Percentiles rank a stretch among this genome's conserved stretches.
Conservation (phyloP, 1,140 invertebrate species). For the Drosophila punjabiensis region DNA sequence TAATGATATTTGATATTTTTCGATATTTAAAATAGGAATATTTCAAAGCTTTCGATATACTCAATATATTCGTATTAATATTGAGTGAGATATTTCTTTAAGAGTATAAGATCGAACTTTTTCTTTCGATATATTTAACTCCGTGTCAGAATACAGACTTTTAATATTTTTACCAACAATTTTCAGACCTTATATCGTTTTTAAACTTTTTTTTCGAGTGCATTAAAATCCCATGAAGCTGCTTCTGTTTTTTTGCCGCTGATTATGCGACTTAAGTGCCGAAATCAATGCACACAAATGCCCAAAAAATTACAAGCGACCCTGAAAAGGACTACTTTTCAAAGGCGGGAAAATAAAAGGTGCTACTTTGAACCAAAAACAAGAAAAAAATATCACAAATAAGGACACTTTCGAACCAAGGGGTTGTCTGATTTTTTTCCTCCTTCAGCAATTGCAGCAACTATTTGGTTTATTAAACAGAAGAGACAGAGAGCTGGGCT, state of each 20-base stretch:
- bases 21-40: too few relatives aligned
- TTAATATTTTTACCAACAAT: too few relatives aligned
- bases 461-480: slow-evolving; percentile 81
- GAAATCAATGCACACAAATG: slow-evolving; percentile 85
- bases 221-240: slow-evolving; percentile 46
- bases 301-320: slow-evolving; percentile 79
- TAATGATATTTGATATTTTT: too few relatives aligned
- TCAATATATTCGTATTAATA: too few relatives aligned
- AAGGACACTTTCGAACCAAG: not conserved
- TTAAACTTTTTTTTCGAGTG: slow-evolving; percentile 6
- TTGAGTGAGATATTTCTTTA: too few relatives aligned
- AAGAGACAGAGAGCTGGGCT: slow-evolving; percentile 7
- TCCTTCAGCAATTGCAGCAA: slow-evolving; percentile 36
- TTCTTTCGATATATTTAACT: not conserved
- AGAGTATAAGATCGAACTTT: too few relatives aligned
- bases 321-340: slow-evolving; percentile 34
- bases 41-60: too few relatives aligned
- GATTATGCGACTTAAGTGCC: slow-evolving; percentile 84
- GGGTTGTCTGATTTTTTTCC: not conserved
- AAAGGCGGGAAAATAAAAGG: not conserved
- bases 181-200: not conserved
- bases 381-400: not conserved
- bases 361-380: not conserved
- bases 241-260: slow-evolving; percentile 19
- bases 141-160: not conserved